Evolutionary conservation across 2,113 vertebrate species (phyloP), one percentile per base, ranked within the genome.

Genomic region (Phaetusa simplex): DNA sequence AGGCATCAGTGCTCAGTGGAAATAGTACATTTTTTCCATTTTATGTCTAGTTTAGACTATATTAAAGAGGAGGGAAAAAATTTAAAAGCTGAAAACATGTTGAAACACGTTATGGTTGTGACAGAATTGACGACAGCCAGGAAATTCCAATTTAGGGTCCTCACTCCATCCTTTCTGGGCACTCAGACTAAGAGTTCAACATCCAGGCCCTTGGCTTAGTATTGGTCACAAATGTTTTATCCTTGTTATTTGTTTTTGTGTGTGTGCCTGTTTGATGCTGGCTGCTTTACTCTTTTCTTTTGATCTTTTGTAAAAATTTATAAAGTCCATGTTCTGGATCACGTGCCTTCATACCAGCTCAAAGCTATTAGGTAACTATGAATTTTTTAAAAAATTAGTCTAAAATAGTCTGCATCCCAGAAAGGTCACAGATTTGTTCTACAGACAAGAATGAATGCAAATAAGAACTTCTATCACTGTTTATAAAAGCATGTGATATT

Each of bases 1-100:
- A 98, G 86, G 95, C 96, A 96, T 96, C 95, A 97, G 88, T 85
- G 65, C 93, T 97, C 93, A 91, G 93, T 97, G 96, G 95, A 98
- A 98, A 97, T 88, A 95, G 72, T 97, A 94, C 96, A 94, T 96
- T 97, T 97, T 98, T 98, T 97, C 96, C 97, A 98, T 97, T 98
- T 97, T 97, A 96, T 96, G 96, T 97, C 95, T 97, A 91, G 90
- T 95, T 96, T 89, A 97, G 93, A 90, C 70, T 96, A 88, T 93
- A 97, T 97, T 98, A 97, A 97, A 95, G 96, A 96, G 81, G 76
- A 97, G 96, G 95, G 45, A 49, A 96, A 97, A 97, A 93, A 90
- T 62, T 83, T 89, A 95, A 87, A 96, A 97, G 94, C 79, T 88
- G 84, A 95, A 94, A 97, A 95, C 97, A 97, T 95, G 96, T 97